Evolutionary conservation across 2,888 invertebrate species (phyloP), one percentile per base, ranked within the genome.

Genomic region (Chymomyza fuscimana): DNA sequence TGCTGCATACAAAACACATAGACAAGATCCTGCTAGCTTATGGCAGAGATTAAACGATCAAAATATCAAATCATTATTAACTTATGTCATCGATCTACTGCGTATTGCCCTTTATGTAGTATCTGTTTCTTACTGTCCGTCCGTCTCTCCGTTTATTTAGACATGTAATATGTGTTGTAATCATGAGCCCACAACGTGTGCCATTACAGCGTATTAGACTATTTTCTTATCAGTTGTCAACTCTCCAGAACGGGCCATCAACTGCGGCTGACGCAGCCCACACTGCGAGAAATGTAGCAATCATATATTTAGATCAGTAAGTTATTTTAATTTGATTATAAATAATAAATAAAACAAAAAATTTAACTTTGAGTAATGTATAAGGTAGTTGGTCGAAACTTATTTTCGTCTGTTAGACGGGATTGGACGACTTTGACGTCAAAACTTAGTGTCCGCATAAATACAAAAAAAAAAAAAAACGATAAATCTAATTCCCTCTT

Each of bases 131-230:
- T 19, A 32, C 1, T 7, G 32, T 7, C 32, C 32, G 32, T 32
- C 32, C 7, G 32, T 2, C 32, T 32, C 2, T 32, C 32, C 32
- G 4, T 16, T 6, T 12, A 16, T 19, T 4, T 52, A 16, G 7
- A 54, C 5, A 10, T 54, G 52, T 25, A 16, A 60, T 76, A 32
- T 76, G 65, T 72, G 25, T 9, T 46, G 58, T 29, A 58, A 58
- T 60, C 87, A 82, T 82, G 86, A 72, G 74, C 58, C n/a, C 65
- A 50, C 71, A 54, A 82, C 86, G 87, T 83, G 87, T 80, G 73
- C 65, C n/a, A 46, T 46, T 46, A 46, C 40, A 46, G 10, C 40
- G 40, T 40, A 40, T 4, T 12, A 25, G 25, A 58, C n/a, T 16
- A 36, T 12, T n/a, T 12, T 29, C 59, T 75, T 76, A 74, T 75